These are phyloP conservation scores for Brotula barbata DNA, from an alignment of 2,797 vertebrate species.

Conservation along the genomic window DNA sequence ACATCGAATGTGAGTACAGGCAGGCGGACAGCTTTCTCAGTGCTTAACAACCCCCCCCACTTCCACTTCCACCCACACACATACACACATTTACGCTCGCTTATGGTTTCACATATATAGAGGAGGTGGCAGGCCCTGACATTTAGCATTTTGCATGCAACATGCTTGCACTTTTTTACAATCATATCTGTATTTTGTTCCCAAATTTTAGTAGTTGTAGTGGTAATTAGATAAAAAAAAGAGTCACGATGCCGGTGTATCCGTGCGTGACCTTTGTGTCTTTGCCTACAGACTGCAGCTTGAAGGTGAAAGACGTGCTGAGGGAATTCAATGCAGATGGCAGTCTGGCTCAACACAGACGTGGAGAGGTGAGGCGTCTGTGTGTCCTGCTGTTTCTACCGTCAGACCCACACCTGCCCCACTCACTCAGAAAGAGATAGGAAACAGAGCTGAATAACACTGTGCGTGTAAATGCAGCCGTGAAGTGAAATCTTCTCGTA, in stretches of 20 bases:
- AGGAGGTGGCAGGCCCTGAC: slow-evolving; percentile 52
- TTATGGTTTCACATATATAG: slow-evolving; percentile 56
- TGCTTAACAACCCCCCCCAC: slow-evolving; percentile 50
- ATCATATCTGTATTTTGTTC: background rate
- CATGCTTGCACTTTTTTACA: slow-evolving; percentile 12
- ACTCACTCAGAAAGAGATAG: slow-evolving; percentile 19
- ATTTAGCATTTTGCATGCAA: slow-evolving; percentile 26
- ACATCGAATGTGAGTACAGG: slow-evolving; percentile 90
- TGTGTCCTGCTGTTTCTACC: slow-evolving; percentile 37
- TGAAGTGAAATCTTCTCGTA: slow-evolving; percentile 32
- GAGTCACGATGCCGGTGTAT: slow-evolving; percentile 1
- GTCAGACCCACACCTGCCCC: slow-evolving; percentile 25
- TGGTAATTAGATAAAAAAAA: background rate
- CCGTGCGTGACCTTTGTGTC: slow-evolving; percentile 47
- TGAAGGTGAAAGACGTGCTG: slow-evolving; percentile 92
- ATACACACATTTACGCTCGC: slow-evolving; percentile 43
- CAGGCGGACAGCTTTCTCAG: slow-evolving; percentile 58
- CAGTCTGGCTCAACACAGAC: slow-evolving; percentile 78
- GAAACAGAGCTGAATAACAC: slow-evolving; percentile 15
- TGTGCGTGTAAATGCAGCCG: slow-evolving; percentile 8
- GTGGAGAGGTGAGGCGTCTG: slow-evolving; percentile 85
- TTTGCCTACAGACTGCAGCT: slow-evolving; percentile 83
- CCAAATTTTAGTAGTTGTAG: background rate
- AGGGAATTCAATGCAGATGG: slow-evolving; percentile 86
- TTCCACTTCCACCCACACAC: slow-evolving; percentile 46